Evolutionary conservation across 2,797 vertebrate genomes (phyloP).

Genomic region (Microctenopoma stevenorrisi): DNA sequence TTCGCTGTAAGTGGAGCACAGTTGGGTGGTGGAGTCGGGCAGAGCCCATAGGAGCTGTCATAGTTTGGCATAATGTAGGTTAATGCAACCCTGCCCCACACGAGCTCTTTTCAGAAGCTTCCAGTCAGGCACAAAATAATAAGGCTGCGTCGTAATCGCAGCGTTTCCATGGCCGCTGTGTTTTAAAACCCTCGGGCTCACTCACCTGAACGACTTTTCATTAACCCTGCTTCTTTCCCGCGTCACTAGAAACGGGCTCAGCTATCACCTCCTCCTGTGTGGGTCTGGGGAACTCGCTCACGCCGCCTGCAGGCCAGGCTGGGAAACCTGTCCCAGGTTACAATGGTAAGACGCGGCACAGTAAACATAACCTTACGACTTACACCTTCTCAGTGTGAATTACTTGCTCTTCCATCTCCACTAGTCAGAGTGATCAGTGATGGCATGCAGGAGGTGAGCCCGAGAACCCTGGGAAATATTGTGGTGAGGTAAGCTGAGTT

Average conservation of each 20-base stretch:
- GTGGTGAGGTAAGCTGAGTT: slow-evolving; percentile 91
- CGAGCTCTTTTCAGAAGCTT: neutral
- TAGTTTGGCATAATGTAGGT: slow-evolving; percentile 66
- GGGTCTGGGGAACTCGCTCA: slow-evolving; percentile 89
- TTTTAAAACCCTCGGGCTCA: neutral
- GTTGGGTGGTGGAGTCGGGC: slow-evolving; percentile 21
- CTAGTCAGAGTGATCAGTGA: slow-evolving; percentile 90
- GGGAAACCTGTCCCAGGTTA: slow-evolving; percentile 95
- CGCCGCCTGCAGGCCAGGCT: slow-evolving; percentile 92
- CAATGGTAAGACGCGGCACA: slow-evolving; percentile 82
- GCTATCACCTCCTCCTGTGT: slow-evolving; percentile 92
- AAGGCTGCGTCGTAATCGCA: neutral
- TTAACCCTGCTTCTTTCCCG: slow-evolving; percentile 6
- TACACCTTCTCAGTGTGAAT: slow-evolving; percentile 27
- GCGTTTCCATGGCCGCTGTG: neutral
- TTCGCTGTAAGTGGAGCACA: slow-evolving; percentile 51
- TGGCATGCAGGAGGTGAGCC: slow-evolving; percentile 87
- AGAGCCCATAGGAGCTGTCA: slow-evolving; percentile 69
- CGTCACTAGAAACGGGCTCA: slow-evolving; percentile 91
- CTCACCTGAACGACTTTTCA: neutral
- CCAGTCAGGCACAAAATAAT: neutral
- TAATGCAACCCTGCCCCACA: slow-evolving; percentile 27
- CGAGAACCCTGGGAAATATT: slow-evolving; percentile 92
- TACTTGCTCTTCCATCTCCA: slow-evolving; percentile 38
- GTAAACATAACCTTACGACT: neutral